Evolutionary conservation across 2,888 invertebrate species (phyloP).

Genomic region (Euproctis similis): DNA sequence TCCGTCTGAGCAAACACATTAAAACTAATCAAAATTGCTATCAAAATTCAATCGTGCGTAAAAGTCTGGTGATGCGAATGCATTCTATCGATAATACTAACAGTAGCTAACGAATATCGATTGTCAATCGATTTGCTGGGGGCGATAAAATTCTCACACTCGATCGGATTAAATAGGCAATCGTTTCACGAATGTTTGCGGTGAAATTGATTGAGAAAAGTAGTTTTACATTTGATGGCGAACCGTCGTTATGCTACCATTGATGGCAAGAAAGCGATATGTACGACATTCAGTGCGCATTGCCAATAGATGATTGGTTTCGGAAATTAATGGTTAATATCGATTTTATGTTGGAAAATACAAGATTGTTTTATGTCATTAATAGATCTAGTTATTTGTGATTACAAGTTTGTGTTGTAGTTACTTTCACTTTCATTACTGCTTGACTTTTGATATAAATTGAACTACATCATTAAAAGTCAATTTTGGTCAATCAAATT

Average conservation of each 20-base stretch:
- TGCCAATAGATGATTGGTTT: conserved; percentile 12
- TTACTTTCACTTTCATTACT: conserved; percentile 1
- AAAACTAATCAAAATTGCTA: conserved; percentile 16
- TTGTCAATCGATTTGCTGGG: conserved; percentile 29
- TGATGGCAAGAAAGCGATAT: conserved; percentile 40
- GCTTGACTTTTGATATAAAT: too few relatives aligned
- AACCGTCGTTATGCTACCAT: conserved; percentile 25
- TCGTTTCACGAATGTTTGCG: conserved; percentile 30
- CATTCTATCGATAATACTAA: conserved; percentile 32
- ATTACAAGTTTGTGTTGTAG: neutral
- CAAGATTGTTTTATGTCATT: conserved; percentile 6
- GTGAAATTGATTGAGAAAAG: conserved; percentile 48
- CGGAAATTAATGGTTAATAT: conserved; percentile 18
- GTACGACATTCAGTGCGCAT: conserved; percentile 15
- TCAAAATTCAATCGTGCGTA: conserved; percentile 25
- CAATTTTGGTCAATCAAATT: too few relatives aligned
- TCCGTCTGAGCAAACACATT: conserved; percentile 1
- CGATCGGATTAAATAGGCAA: conserved; percentile 10
- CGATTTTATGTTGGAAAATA: conserved; percentile 20
- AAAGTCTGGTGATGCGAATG: conserved; percentile 33
- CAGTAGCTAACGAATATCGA: conserved; percentile 43
- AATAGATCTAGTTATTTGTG: conserved; percentile 12
- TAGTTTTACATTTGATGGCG: conserved; percentile 32
- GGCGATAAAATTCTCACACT: conserved; percentile 29
- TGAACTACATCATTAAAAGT: too few relatives aligned